A percentile compares a stretch with the other conserved stretches of the same genome.
phyloP scores from a whole-genome alignment of 1,140 invertebrate species.

The Anastrepha ludens region DNA sequence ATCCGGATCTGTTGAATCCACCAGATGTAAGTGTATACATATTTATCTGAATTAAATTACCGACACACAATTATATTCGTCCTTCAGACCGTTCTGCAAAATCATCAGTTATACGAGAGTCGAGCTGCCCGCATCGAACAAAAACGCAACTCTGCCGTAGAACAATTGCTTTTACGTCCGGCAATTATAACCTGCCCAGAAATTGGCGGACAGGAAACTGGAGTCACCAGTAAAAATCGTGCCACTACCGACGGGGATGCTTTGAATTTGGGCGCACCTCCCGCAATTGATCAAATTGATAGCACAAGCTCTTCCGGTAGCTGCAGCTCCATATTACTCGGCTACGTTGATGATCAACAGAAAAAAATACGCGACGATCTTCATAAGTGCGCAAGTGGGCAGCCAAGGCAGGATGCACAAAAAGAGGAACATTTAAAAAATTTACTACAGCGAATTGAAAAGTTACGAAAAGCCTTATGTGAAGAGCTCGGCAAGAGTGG shows the following conservation, averaged over 20 bases:
- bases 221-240: not conserved
- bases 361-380: slow-evolving; percentile 66
- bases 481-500: not conserved
- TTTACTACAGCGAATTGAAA: slow-evolving; percentile 65
- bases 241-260: slow-evolving; percentile 28
- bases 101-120: slow-evolving; percentile 62
- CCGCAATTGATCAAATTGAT: slow-evolving; percentile 43
- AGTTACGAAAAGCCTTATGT: slow-evolving; percentile 60
- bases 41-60: no score
- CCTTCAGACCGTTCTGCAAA: slow-evolving; percentile 60
- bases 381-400: slow-evolving; percentile 26
- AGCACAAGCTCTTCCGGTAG: slow-evolving; percentile 60
- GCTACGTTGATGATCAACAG: slow-evolving; percentile 70
- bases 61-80: no score
- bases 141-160: slow-evolving; percentile 69
- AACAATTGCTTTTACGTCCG: slow-evolving; percentile 66
- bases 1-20: not conserved
- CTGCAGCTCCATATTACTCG: slow-evolving; percentile 65
- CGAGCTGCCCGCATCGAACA: slow-evolving; percentile 60
- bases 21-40: slow-evolving; percentile 17
- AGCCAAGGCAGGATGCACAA: slow-evolving; percentile 58
- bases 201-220: slow-evolving; percentile 50
- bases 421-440: slow-evolving; percentile 63
- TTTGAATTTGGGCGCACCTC: slow-evolving; percentile 63
- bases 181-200: slow-evolving; percentile 70